Conservation (phyloP, 2,113 vertebrate genomes). For the Calypte anna region DNA sequence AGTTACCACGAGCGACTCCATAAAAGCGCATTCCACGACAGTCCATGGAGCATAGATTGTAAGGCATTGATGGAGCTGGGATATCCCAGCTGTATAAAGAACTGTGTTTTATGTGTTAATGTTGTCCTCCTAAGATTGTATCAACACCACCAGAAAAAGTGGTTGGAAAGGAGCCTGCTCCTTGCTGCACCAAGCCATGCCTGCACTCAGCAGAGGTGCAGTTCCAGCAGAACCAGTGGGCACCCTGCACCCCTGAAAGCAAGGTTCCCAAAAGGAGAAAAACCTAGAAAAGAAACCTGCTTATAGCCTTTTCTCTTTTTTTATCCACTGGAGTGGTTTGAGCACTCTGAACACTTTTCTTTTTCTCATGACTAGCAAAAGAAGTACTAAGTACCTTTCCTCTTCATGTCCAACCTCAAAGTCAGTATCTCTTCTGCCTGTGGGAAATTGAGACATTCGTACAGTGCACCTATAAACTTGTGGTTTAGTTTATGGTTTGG, state of each 20-base stretch:
- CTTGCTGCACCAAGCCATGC: fast-evolving
- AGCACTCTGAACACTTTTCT: neutral
- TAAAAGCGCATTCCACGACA: fast-evolving
- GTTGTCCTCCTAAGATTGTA: neutral
- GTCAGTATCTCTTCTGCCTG: neutral
- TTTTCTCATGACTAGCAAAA: neutral
- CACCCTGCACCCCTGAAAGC: neutral
- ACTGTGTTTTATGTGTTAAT: neutral
- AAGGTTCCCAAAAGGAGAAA: neutral
- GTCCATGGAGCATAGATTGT: neutral
- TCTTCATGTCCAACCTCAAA: neutral
- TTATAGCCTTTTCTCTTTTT: neutral
- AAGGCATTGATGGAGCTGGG: fast-evolving
- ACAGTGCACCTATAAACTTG: neutral
- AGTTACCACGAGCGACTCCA: fast-evolving
- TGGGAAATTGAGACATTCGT: neutral
- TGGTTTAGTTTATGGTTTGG: neutral
- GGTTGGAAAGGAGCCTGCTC: neutral
- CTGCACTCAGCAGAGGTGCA: neutral
- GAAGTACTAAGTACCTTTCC: neutral
- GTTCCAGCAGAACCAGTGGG: fast-evolving
- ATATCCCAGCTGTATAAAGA: neutral
- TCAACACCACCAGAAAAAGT: fast-evolving
- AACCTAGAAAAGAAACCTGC: neutral
- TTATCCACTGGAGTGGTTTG: neutral